A percentile compares a stretch with the other conserved stretches of the same genome.
Conservation (phyloP, 2,797 vertebrate species). For the Staurois parvus region DNA sequence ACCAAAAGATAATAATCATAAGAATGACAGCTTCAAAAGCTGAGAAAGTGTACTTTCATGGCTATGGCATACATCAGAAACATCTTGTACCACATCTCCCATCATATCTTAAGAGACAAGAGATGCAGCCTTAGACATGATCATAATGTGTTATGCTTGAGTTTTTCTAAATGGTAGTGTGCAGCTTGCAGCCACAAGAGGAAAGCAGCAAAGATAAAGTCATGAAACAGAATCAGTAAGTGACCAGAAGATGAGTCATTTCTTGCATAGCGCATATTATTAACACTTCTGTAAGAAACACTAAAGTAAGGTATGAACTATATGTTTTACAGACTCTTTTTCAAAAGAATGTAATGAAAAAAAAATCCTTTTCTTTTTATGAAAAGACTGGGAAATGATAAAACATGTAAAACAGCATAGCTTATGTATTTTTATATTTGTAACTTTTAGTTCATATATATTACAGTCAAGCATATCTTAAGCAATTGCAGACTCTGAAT, state of each 20-base stretch:
- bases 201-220: conserved; percentile 28
- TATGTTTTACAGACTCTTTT: not conserved
- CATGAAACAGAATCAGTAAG: conserved; percentile 50
- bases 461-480: too few relatives aligned
- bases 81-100: not conserved
- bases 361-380: not conserved
- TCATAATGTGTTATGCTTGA: conserved; percentile 9
- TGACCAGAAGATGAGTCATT: conserved; percentile 18
- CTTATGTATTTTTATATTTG: too few relatives aligned
- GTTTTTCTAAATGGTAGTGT: conserved; percentile 26
- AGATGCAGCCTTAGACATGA: not conserved
- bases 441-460: too few relatives aligned
- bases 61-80: not conserved
- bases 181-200: conserved; percentile 21
- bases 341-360: not conserved
- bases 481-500: too few relatives aligned
- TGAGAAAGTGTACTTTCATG: not conserved
- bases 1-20: too few relatives aligned
- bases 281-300: conserved; percentile 24
- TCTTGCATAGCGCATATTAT: conserved; percentile 11
- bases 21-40: too few relatives aligned
- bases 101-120: not conserved
- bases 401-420: too few relatives aligned
- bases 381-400: too few relatives aligned
- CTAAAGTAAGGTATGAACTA: not conserved